Base-by-base conservation (phyloP, 2,113 vertebrate genomes). In the Scomber japonicus region DNA sequence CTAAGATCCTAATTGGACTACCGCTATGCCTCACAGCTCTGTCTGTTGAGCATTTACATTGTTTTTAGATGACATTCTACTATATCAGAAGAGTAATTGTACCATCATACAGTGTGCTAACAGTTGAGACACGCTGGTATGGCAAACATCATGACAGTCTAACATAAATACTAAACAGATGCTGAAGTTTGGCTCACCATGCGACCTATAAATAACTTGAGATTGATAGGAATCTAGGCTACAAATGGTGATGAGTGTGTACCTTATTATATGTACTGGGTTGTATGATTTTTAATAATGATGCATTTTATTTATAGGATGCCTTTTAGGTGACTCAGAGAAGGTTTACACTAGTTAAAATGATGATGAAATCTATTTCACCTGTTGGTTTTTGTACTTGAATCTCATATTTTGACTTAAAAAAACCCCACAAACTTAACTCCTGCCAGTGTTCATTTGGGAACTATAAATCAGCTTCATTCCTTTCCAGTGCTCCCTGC, bases 131-230 rank as follows among this genome's bases (percentile, higher is more conserved):
- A 66, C 57, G 14, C 14, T 14, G 8, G 27, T 0, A 50, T 46
- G 44, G 56, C 63, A 76, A n/a, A 78, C 55, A 76, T 54, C 24
- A 73, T 49, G 48, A 27, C 24, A 62, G 69, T 0, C 61, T 27
- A 70, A 76, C 71, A 78, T 70, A 59, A 68, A 76, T 15, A 77
- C 59, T 48, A 65, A 77, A 83, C 77, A 83, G 64, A 87, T 82
- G 71, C 66, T 49, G 68, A 75, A 51, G 72, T 75, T 19, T 73
- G 57, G 10, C 54, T 78, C 5, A 50, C 14, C 12, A 2, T 11
- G 1, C 70, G 3, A 8, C 60, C 82, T 80, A 75, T 69, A 82
- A 88, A 88, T 83, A 85, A 85, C 69, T 2, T 0, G 45, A 48
- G 60, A 86, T 77, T 74, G 78, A 75, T 72, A 50, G 62, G 62